phyloP scores from a whole-genome alignment of 2,888 invertebrate genomes.

The Dasypogon diadema region DNA sequence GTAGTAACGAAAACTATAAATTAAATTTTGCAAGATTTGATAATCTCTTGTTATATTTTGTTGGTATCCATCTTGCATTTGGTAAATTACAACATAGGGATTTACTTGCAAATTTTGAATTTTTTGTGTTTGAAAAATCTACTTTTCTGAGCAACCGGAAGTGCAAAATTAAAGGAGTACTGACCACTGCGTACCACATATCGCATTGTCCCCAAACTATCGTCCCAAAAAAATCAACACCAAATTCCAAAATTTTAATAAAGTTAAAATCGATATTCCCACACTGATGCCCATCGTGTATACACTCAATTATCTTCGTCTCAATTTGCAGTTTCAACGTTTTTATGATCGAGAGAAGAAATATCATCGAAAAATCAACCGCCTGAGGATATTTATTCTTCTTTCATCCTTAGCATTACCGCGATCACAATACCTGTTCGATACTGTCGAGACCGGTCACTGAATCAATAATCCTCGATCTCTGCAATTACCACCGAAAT shows the following conservation, averaged over 20 bases:
- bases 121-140: no score
- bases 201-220: background rate
- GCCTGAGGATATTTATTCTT: slow-evolving; percentile 47
- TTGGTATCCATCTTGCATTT: no score
- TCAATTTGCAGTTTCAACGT: slow-evolving; percentile 27
- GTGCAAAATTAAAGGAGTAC: no score
- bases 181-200: no score
- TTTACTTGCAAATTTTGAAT: no score
- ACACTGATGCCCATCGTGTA: slow-evolving; percentile 1
- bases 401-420: slow-evolving; percentile 33
- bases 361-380: slow-evolving; percentile 29
- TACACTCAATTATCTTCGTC: slow-evolving; percentile 24
- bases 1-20: no score
- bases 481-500: slow-evolving; percentile 30
- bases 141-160: no score
- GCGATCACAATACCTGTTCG: slow-evolving; percentile 31
- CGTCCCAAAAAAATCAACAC: background rate
- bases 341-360: slow-evolving; percentile 30
- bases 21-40: no score
- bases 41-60: no score
- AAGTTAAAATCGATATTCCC: slow-evolving; percentile 22
- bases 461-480: slow-evolving; percentile 42
- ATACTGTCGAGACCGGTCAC: slow-evolving; percentile 8
- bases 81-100: no score
- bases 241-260: background rate